Base-by-base conservation (phyloP, 92 coral and sea anemone species). In the Palythoa grandis region DNA sequence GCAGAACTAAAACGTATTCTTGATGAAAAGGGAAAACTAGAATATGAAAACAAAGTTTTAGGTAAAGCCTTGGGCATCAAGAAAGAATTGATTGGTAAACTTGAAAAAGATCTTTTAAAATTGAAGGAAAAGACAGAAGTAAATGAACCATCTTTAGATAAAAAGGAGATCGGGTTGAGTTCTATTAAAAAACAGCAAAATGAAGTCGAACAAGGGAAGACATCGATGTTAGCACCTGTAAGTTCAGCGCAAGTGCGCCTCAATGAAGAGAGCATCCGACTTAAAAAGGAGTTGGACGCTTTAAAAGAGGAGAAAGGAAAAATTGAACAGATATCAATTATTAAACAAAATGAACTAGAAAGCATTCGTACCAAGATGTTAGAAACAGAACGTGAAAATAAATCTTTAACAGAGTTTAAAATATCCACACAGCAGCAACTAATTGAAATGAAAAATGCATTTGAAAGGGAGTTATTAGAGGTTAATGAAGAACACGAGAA, bases 361-460 rank as follows among this genome's bases (percentile, higher is more conserved):
- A 50, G 58, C 38, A 10, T 80, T 80, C 85, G 61, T 24, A 66
- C 15, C 47, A 47, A 80, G 63, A 65, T 60, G 73, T 29, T 69
- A 63, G 58, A 80, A 47, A 80, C 22, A 66, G 60, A 65, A 48
- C 47, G 73, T 12, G 85, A 80, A 69, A 80, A 80, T 56, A 43
- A 66, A 80, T 14, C 75, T 47, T 65, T 80, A 67, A 48, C 10
- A 10, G 85, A 47, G 40, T 53, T 76, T 14, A 76, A 76, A 25
- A 17, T 54, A 48, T 76, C 82, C 17, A 76, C 82, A 1, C 66
- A 76, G 15, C 82, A 76, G 66, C 82, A 76, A 53, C 53, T 65
- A 10, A 10, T 48, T 48, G 85, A 66, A 66, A 69, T 65, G 35
- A 80, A 24, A 48, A 48, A 47, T 16, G 37, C 54, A n/a, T 69